Conservation (phyloP, 1,140 invertebrate species). For the Hestina assimilis region DNA sequence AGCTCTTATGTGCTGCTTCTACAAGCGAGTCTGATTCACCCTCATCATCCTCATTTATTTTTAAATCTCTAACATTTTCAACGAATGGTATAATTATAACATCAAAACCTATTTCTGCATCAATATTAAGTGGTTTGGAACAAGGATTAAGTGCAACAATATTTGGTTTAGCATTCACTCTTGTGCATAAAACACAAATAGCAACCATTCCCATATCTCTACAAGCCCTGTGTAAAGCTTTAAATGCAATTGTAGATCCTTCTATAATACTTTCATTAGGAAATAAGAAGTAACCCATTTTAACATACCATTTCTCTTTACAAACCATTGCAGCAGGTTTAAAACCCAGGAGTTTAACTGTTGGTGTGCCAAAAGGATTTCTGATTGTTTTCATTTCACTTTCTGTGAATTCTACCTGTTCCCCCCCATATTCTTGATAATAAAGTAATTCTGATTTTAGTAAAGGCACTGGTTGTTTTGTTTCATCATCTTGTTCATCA, state of each 20-base stretch:
- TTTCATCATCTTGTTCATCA: slow-evolving; percentile 33
- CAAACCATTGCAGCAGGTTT: slow-evolving; percentile 54
- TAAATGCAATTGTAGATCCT: slow-evolving; percentile 64
- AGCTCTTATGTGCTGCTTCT: slow-evolving; percentile 38
- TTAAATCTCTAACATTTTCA: slow-evolving; percentile 58
- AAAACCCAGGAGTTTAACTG: slow-evolving; percentile 66
- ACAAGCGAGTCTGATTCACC: slow-evolving; percentile 32
- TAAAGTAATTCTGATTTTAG: slow-evolving; percentile 58
- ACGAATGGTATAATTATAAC: slow-evolving; percentile 62
- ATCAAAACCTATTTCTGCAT: slow-evolving; percentile 67
- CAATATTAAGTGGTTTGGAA: slow-evolving; percentile 45
- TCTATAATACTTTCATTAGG: slow-evolving; percentile 64
- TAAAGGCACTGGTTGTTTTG: slow-evolving; percentile 48
- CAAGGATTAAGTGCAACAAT: slow-evolving; percentile 61
- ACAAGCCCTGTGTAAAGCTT: slow-evolving; percentile 64
- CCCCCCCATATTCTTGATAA: slow-evolving; percentile 57
- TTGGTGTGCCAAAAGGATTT: slow-evolving; percentile 65
- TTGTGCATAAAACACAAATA: slow-evolving; percentile 59
- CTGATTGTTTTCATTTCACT: slow-evolving; percentile 56
- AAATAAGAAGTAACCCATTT: slow-evolving; percentile 62
- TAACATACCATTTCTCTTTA: slow-evolving; percentile 69
- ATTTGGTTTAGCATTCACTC: slow-evolving; percentile 55
- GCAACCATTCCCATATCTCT: slow-evolving; percentile 51
- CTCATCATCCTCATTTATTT: slow-evolving; percentile 41
- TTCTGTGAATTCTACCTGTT: slow-evolving; percentile 58